These are phyloP conservation scores for Turritopsis dohrnii DNA, from an alignment of 30 jellyfish, hydroid and myxozoan species.

Conservation along the genomic window DNA sequence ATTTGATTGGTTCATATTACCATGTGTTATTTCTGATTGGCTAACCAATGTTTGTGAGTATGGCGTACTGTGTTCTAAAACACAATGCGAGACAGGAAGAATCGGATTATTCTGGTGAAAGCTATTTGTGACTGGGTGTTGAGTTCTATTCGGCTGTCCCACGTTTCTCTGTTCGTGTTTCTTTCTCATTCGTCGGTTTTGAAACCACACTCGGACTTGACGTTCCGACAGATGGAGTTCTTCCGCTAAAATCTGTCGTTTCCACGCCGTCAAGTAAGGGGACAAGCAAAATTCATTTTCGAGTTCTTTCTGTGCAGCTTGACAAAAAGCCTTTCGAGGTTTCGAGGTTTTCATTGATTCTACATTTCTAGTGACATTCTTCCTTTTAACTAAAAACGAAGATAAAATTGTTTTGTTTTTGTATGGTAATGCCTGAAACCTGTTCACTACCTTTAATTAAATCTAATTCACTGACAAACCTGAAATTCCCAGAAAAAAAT, in stretches of 20 bases:
- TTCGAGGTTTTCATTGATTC: not conserved
- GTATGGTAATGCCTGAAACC: no score
- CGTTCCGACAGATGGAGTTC: not conserved
- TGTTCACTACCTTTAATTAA: no score
- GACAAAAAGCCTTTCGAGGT: not conserved
- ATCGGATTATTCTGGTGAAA: not conserved
- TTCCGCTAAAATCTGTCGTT: not conserved
- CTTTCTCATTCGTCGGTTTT: slow-evolving; percentile 4
- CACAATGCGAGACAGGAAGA: not conserved
- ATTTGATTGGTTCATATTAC: not conserved
- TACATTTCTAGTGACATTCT: not conserved
- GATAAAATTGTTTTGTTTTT: no score
- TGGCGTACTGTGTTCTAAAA: not conserved
- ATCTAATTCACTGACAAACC: no score
- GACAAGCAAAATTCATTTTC: not conserved
- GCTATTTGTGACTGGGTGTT: not conserved
- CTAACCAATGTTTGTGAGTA: not conserved
- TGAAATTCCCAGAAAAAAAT: no score
- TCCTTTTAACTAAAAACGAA: not conserved
- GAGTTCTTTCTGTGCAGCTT: not conserved
- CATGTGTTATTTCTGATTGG: not conserved
- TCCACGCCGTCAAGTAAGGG: slow-evolving; percentile 12
- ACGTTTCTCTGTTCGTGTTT: not conserved
- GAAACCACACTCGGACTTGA: slow-evolving; percentile 11
- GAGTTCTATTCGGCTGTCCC: not conserved